Conservation (phyloP, 2,797 vertebrate genomes). For the Falco cherrug region DNA sequence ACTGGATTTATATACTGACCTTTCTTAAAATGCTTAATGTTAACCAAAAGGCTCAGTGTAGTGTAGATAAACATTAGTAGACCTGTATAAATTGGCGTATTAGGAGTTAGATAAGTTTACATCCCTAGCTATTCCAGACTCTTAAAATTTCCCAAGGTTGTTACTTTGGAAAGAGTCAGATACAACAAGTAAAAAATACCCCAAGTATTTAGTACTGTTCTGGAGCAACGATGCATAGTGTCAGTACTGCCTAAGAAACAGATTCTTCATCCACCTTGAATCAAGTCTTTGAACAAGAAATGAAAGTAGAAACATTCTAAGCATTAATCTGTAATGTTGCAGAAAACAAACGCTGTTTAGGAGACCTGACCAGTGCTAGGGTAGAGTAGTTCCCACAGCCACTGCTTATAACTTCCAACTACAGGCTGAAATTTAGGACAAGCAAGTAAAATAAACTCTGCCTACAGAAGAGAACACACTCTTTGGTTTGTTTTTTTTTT, state of each 20-base stretch:
- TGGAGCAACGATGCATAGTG: fast-evolving
- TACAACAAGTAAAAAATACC: background rate
- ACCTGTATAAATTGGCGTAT: background rate
- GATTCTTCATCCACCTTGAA: background rate
- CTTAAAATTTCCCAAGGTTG: background rate
- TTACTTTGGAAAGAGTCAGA: background rate
- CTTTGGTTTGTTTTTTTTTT: background rate
- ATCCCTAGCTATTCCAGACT: background rate
- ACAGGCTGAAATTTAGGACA: background rate
- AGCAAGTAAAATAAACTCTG: background rate
- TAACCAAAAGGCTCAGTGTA: background rate
- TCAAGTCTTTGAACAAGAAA: background rate
- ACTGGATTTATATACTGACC: background rate
- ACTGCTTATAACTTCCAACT: background rate
- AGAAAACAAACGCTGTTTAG: background rate
- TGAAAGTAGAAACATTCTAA: background rate
- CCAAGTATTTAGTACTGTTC: background rate
- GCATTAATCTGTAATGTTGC: background rate
- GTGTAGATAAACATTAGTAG: background rate
- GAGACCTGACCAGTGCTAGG: background rate
- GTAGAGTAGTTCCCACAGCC: background rate
- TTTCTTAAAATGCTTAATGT: background rate
- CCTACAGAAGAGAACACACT: background rate
- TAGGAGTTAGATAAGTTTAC: background rate
- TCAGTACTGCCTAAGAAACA: background rate